phyloP scores from a whole-genome alignment of 2,113 vertebrate genomes.

The Orthochromis malagaraziensis region DNA sequence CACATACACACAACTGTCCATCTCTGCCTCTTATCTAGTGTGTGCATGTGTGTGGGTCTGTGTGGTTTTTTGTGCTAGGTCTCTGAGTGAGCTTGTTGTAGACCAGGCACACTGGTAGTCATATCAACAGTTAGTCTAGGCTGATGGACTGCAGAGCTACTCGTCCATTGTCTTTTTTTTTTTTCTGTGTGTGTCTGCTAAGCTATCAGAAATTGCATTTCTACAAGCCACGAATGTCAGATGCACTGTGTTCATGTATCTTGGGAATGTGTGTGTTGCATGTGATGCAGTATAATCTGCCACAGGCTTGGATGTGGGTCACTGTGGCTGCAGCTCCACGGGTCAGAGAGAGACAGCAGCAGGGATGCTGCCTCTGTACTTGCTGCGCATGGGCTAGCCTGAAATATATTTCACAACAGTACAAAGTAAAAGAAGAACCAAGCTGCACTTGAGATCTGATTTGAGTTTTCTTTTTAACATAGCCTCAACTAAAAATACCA shows the following conservation, averaged over 20 bases:
- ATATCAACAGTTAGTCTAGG: constrained; percentile 39
- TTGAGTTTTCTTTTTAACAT: background rate
- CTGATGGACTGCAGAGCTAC: constrained; percentile 49
- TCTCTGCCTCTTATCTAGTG: constrained; percentile 44
- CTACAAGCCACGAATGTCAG: constrained; percentile 9
- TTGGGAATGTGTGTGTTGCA: background rate
- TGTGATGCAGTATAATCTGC: constrained; percentile 43
- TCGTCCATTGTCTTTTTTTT: constrained; percentile 13
- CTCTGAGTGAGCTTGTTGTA: constrained; percentile 19
- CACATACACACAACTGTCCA: background rate
- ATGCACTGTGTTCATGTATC: background rate
- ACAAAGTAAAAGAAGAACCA: background rate
- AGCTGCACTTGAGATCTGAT: background rate
- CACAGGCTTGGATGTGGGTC: constrained; percentile 50
- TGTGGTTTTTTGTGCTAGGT: background rate
- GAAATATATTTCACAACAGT: background rate
- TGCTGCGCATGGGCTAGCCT: background rate
- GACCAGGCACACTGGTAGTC: constrained; percentile 29
- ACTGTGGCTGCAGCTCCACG: constrained; percentile 18
- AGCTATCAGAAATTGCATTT: constrained; percentile 44
- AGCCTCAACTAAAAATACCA: background rate
- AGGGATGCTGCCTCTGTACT: background rate
- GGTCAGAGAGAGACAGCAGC: background rate
- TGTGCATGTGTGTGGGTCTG: background rate
- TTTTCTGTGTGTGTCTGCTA: background rate